These are phyloP conservation scores for Xyrichtys novacula DNA, from an alignment of 2,797 vertebrate genomes.

Conservation along the genomic window DNA sequence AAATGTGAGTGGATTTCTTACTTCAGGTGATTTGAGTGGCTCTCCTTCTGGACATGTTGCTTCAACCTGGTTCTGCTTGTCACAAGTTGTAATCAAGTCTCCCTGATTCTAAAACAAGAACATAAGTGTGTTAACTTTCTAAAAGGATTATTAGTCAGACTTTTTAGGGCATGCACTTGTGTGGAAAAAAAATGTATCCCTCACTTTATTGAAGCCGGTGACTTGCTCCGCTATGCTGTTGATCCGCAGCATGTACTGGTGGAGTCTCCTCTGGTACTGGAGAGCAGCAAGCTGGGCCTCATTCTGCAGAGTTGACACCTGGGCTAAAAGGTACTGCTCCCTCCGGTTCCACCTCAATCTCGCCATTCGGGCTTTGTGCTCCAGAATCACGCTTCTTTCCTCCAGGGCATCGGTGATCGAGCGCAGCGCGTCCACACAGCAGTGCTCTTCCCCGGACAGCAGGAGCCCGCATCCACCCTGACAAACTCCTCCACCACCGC, in stretches of 20 bases:
- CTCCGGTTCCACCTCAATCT: constrained; percentile 74
- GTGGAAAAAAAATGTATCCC: constrained; percentile 11
- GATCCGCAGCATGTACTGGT: constrained; percentile 80
- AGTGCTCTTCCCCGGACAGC: constrained; percentile 56
- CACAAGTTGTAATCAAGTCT: constrained; percentile 63
- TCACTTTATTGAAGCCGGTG: constrained; percentile 77
- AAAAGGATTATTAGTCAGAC: too few species aligned
- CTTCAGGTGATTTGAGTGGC: constrained; percentile 74
- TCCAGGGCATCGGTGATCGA: constrained; percentile 57
- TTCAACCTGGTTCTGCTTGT: constrained; percentile 81
- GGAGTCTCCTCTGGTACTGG: constrained; percentile 79
- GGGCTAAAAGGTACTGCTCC: constrained; percentile 78
- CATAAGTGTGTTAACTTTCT: not conserved
- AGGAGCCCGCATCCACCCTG: constrained; percentile 71
- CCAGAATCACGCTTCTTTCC: constrained; percentile 50
- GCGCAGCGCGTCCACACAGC: constrained; percentile 75
- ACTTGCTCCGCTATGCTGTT: constrained; percentile 76
- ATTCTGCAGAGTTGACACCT: constrained; percentile 79
- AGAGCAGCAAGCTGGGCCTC: constrained; percentile 79
- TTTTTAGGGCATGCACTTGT: not conserved
- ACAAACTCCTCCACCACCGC: constrained; percentile 56
- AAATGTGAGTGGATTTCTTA: constrained; percentile 43
- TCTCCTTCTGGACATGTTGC: constrained; percentile 78
- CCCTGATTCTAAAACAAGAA: constrained; percentile 51
- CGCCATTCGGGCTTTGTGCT: constrained; percentile 67